These are phyloP conservation scores for Pygoscelis adeliae DNA, from an alignment of 2,113 vertebrate genomes.

Conservation along the genomic window DNA sequence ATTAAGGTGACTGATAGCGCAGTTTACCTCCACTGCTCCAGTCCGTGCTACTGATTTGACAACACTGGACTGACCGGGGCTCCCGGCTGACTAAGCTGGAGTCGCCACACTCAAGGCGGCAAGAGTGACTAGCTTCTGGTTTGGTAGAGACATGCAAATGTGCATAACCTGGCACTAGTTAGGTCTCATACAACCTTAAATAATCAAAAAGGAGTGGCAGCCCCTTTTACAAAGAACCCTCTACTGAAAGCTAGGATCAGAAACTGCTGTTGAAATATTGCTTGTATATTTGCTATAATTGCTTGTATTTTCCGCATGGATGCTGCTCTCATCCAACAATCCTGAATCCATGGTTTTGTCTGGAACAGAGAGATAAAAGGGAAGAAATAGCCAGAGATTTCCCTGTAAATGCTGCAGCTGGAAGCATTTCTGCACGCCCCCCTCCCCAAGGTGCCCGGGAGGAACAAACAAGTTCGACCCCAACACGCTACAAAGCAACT, in stretches of 20 bases:
- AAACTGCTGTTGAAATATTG: background rate
- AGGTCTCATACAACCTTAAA: background rate
- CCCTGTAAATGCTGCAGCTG: background rate
- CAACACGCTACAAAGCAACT: background rate
- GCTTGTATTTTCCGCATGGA: background rate
- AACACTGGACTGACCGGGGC: background rate
- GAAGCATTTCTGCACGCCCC: background rate
- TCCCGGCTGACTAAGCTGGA: background rate
- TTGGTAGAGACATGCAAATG: background rate
- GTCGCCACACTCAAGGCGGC: background rate
- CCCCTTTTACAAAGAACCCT: background rate
- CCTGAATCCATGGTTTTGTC: background rate
- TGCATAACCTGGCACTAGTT: background rate
- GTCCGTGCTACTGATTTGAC: background rate
- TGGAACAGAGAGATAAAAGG: background rate
- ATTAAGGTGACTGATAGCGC: background rate
- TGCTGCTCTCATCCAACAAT: background rate
- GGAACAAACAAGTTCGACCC: background rate
- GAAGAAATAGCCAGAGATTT: background rate
- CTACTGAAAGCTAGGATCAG: background rate
- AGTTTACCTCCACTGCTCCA: background rate
- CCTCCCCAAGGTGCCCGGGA: background rate
- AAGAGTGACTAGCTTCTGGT: background rate
- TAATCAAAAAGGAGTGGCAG: background rate
- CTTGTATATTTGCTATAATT: background rate